phyloP scores from a whole-genome alignment of 2,113 vertebrate genomes.

The Rhegmatorhina hoffmannsi region DNA sequence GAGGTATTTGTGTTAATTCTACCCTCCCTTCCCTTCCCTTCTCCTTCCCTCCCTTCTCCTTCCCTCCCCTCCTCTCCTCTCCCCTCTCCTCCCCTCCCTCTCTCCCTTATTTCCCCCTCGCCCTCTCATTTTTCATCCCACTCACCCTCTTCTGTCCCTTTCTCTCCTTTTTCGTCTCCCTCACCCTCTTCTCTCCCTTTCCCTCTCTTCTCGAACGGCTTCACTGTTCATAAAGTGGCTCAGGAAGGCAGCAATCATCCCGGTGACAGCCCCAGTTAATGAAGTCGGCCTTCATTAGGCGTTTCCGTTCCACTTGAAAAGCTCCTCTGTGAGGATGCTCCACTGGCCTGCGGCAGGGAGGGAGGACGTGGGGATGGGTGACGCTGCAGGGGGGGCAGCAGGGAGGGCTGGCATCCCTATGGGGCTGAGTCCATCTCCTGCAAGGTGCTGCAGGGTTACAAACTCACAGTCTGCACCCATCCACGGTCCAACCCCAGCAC shows the following conservation, averaged over 20 bases:
- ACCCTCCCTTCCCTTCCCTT: too few relatives aligned
- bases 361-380: neutral
- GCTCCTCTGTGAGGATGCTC: constrained; percentile 23
- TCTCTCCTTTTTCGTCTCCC: neutral
- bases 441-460: neutral
- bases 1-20: neutral
- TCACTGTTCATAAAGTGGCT: neutral
- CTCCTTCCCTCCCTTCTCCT: too few relatives aligned
- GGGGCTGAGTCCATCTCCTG: rapidly evolving
- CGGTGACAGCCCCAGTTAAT: constrained; percentile 43
- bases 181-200: neutral
- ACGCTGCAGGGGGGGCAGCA: neutral
- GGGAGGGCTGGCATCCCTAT: neutral
- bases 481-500: rapidly evolving
- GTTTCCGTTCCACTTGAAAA: constrained; percentile 53
- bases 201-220: neutral
- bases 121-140: too few relatives aligned
- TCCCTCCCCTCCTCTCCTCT: neutral
- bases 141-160: too few relatives aligned
- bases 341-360: neutral
- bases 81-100: too few relatives aligned
- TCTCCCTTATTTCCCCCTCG: too few relatives aligned
- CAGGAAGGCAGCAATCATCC: constrained; percentile 64
- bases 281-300: constrained; percentile 50
- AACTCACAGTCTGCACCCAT: neutral